Percentiles rank a stretch among this genome's conserved stretches.
These are phyloP conservation scores for Eilema caniola DNA, from an alignment of 2,888 invertebrate genomes.

Conservation along the genomic window DNA sequence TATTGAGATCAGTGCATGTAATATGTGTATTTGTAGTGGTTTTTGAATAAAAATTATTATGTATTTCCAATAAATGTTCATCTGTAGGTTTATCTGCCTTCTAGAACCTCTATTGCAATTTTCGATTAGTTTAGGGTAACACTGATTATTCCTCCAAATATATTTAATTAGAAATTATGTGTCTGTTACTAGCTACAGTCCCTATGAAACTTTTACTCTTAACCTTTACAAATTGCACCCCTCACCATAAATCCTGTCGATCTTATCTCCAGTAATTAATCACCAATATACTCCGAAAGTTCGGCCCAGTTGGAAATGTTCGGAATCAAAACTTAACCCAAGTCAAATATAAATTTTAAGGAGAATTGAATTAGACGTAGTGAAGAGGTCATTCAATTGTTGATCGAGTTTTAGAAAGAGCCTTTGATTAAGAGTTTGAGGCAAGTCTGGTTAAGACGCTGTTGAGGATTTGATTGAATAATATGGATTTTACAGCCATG, in stretches of 20 bases:
- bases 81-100: no score
- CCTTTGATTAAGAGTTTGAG: slow-evolving; percentile 11
- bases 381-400: slow-evolving; percentile 9
- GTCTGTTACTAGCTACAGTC: not conserved
- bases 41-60: no score
- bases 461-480: not conserved
- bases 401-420: slow-evolving; percentile 13
- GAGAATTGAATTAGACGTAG: slow-evolving; percentile 18
- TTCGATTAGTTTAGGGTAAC: no score
- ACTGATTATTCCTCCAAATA: no score
- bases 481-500: not conserved
- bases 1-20: no score
- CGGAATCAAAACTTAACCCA: slow-evolving; percentile 24
- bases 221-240: slow-evolving; percentile 19
- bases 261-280: slow-evolving; percentile 37
- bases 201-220: not conserved
- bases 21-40: no score
- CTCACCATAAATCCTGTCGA: slow-evolving; percentile 28
- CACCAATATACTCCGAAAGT: slow-evolving; percentile 28
- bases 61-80: no score
- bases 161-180: not conserved
- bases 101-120: no score
- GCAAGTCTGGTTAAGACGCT: not conserved
- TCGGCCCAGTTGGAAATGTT: slow-evolving; percentile 28
- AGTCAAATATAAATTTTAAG: slow-evolving; percentile 33